Base-by-base conservation (phyloP, 2,797 vertebrate genomes). In the Fistularia tabacaria region DNA sequence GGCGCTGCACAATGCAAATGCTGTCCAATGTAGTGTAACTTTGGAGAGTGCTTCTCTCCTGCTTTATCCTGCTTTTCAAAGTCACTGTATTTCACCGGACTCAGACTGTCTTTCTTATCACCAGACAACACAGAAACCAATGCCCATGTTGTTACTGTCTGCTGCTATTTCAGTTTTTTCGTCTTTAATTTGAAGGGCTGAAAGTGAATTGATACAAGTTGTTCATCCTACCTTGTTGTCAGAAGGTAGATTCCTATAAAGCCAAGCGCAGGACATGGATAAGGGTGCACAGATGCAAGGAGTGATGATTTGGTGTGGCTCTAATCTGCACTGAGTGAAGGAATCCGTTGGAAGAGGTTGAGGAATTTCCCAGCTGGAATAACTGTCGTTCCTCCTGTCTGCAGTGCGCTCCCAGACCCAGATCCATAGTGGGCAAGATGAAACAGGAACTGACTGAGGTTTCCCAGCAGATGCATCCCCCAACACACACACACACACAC, bases 261-360 rank as follows among this genome's bases (percentile, higher is more conserved):
- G 80, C 74, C 64, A 62, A 80, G 74, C 58, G 71, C 69, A 71
- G 85, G 82, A 86, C 90, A 80, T 76, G 62, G 64, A 65, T 82
- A 83, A 49, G 71, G 78, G 63, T 62, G 66, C 8, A 10, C 61
- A 62, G 74, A 79, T 76, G 74, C 52, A 47, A 45, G 40, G 55
- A 73, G 51, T 66, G 80, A 81, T 63, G 71, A 53, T 45, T 45
- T 50, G 51, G 61, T 47, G 46, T 3, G 11, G 44, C 49, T 50
- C 57, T 49, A 66, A 74, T 51, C 66, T 64, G 77, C 67, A 69
- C 66, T 14, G 14, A 55, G 49, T 7, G 9, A 45, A 61, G 62
- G 75, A 79, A 77, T 81, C 57, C 59, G 61, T 51, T 14, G 25
- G 25, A 25, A 14, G 53, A 72, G 56, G 60, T 52, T 45, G 44